These are phyloP conservation scores for Eupithecia dodoneata DNA, from an alignment of 2,888 invertebrate species.

Conservation along the genomic window DNA sequence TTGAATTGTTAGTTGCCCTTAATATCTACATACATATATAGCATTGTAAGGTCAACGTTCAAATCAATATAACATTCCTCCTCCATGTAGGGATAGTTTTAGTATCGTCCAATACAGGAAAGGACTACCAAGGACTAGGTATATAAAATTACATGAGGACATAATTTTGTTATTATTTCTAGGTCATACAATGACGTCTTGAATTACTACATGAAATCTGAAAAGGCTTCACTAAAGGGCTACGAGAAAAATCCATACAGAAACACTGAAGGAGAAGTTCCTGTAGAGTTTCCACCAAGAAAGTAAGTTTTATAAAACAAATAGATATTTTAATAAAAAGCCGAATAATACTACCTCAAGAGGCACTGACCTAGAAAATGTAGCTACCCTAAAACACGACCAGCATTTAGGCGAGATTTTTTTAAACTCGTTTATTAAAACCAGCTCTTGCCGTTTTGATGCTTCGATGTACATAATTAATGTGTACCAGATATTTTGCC, in stretches of 20 bases:
- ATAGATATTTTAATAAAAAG: not conserved
- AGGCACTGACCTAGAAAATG: not conserved
- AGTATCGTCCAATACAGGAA: conserved; percentile 8
- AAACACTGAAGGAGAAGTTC: conserved; percentile 85
- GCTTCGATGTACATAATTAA: not conserved
- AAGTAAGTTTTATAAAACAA: conserved; percentile 54
- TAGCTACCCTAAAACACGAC: not conserved
- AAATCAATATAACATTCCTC: conserved; percentile 23
- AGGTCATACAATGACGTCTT: conserved; percentile 86
- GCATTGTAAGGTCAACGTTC: conserved; percentile 22
- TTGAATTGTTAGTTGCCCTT: conserved; percentile 24
- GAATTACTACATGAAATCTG: conserved; percentile 85
- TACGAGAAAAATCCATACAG: conserved; percentile 82
- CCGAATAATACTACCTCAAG: not conserved
- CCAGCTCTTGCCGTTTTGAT: not conserved
- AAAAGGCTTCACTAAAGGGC: conserved; percentile 77
- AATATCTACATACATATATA: not conserved
- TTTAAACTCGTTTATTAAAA: not conserved
- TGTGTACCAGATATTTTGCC: not conserved
- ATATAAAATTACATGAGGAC: not conserved
- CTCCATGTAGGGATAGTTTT: conserved; percentile 23
- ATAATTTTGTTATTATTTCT: conserved; percentile 32
- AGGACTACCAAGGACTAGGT: not conserved
- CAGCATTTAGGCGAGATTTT: not conserved
- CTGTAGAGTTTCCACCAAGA: conserved; percentile 85